phyloP scores from a whole-genome alignment of 1,140 invertebrate species.

The Drosophila pseudoobscura region DNA sequence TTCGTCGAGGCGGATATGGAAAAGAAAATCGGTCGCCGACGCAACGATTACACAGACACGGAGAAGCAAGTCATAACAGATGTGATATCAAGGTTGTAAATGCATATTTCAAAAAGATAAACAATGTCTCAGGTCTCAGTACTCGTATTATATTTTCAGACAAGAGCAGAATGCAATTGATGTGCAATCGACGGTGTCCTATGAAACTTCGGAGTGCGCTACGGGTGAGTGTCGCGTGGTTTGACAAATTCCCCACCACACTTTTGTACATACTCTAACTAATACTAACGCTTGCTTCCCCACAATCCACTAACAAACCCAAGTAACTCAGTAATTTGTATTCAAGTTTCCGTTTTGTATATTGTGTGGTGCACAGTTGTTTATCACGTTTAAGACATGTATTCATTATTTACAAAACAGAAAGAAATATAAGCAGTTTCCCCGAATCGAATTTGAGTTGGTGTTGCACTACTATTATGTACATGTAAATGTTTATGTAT shows the following conservation, averaged over 20 bases:
- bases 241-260: constrained; percentile 6
- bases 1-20: constrained; percentile 91
- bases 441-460: constrained; percentile 30
- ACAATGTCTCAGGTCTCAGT: not conserved
- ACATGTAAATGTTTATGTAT: not conserved
- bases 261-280: constrained; percentile 32
- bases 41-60: constrained; percentile 90
- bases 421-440: constrained; percentile 30
- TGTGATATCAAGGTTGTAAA: constrained; percentile 85
- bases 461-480: constrained; percentile 14
- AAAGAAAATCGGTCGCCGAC: constrained; percentile 88
- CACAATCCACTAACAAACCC: constrained; percentile 34
- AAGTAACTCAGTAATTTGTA: constrained; percentile 27
- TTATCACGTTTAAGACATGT: constrained; percentile 13
- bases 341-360: constrained; percentile 4
- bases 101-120: not conserved
- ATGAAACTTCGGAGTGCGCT: constrained; percentile 82
- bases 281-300: constrained; percentile 66
- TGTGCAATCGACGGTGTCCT: constrained; percentile 82
- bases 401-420: constrained; percentile 24
- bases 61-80: constrained; percentile 87
- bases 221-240: constrained; percentile 65
- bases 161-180: constrained; percentile 83
- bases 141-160: constrained; percentile 33
- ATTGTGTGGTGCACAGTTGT: constrained; percentile 50